These are phyloP conservation scores for Turritopsis dohrnii DNA, from an alignment of 30 jellyfish, hydroid and myxozoan genomes.

Conservation along the genomic window DNA sequence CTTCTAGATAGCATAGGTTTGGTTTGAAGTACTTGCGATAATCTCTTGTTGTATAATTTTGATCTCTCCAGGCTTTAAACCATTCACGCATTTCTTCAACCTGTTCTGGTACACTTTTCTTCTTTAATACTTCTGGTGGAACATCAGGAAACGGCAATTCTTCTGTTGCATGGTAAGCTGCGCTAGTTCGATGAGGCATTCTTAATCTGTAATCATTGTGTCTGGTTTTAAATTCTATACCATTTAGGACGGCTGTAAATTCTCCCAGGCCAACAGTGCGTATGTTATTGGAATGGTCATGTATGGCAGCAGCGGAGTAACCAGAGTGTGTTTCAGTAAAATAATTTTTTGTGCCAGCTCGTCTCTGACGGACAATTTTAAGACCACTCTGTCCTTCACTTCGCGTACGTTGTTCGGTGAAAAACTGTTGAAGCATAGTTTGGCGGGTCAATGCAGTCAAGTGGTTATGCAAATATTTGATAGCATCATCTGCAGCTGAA, in stretches of 20 bases:
- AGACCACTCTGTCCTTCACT: constrained; percentile 83
- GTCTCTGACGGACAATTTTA: constrained; percentile 14
- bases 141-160: constrained; percentile 69
- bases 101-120: constrained; percentile 39
- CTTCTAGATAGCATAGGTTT: constrained; percentile 67
- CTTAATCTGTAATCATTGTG: constrained; percentile 90
- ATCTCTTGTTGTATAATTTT: constrained; percentile 46
- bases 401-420: constrained; percentile 70
- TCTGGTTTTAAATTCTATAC: constrained; percentile 91
- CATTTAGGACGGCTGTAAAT: constrained; percentile 81
- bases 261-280: constrained; percentile 59
- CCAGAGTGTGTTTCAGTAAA: constrained; percentile 41
- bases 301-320: constrained; percentile 39
- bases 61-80: constrained; percentile 71
- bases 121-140: constrained; percentile 24
- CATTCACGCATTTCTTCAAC: constrained; percentile 63
- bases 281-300: constrained; percentile 44
- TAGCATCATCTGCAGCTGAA: constrained; percentile 3
- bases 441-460: constrained; percentile 49
- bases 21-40: constrained; percentile 69
- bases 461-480: neutral
- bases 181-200: constrained; percentile 46
- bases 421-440: constrained; percentile 80
- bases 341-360: constrained; percentile 23
- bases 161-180: constrained; percentile 24